phyloP scores from a whole-genome alignment of 2,888 invertebrate species.

The Melanchra persicariae region DNA sequence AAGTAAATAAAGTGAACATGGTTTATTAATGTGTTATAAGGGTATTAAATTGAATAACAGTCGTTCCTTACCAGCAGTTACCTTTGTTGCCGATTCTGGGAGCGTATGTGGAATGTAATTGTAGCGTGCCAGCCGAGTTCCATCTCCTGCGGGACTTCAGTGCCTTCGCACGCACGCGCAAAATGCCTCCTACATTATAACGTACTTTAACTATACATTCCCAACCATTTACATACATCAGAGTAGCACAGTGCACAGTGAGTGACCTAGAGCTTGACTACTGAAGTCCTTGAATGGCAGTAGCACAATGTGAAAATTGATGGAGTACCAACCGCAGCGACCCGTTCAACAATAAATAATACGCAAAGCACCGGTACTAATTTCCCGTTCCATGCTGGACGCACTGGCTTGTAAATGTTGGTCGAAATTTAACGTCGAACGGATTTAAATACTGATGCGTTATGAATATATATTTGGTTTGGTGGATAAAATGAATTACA shows the following conservation, averaged over 20 bases:
- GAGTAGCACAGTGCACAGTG: conserved; percentile 24
- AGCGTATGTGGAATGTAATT: conserved; percentile 84
- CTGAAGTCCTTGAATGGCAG: conserved; percentile 55
- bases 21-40: conserved; percentile 65
- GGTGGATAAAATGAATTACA: conserved; percentile 6
- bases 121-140: conserved; percentile 80
- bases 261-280: conserved; percentile 56
- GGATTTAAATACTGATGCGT: conserved; percentile 22
- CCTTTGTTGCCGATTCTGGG: conserved; percentile 79
- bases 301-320: conserved; percentile 67
- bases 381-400: conserved; percentile 65
- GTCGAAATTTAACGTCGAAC: conserved; percentile 35
- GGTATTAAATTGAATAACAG: conserved; percentile 77
- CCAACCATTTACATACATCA: conserved; percentile 52
- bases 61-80: conserved; percentile 72
- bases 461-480: conserved; percentile 23
- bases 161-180: conserved; percentile 72
- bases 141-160: conserved; percentile 76
- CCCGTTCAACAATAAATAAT: conserved; percentile 68
- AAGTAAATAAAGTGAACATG: conserved; percentile 51
- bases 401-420: conserved; percentile 52
- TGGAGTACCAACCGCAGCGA: conserved; percentile 66
- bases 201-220: conserved; percentile 43
- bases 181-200: conserved; percentile 57
- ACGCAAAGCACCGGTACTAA: conserved; percentile 67